Percentiles rank a stretch among this genome's conserved stretches.
phyloP scores from a whole-genome alignment of 2,797 vertebrate species.

The Sciaenops ocellatus region DNA sequence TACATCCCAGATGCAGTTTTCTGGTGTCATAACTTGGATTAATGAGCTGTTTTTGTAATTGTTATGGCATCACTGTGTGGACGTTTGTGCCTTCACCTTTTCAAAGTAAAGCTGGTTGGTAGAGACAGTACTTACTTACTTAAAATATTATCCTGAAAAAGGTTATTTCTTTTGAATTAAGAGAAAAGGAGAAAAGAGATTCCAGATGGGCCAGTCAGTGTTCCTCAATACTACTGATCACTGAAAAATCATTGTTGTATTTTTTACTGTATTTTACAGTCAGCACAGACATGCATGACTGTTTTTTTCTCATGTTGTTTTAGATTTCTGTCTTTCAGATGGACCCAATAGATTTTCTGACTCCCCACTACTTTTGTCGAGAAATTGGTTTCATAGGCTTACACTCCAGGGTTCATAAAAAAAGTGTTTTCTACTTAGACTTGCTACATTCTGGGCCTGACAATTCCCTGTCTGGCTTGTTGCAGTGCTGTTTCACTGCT shows the following conservation, averaged over 20 bases:
- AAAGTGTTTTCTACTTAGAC: slow-evolving; percentile 50
- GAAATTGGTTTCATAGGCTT: slow-evolving; percentile 43
- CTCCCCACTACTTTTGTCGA: slow-evolving; percentile 21
- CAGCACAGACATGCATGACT: slow-evolving; percentile 22
- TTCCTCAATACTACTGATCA: slow-evolving; percentile 35
- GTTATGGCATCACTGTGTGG: slow-evolving; percentile 17
- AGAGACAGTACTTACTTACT: slow-evolving; percentile 9
- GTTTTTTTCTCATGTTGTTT: slow-evolving; percentile 42
- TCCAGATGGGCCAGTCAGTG: slow-evolving; percentile 55
- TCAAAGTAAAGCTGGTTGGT: slow-evolving; percentile 2
- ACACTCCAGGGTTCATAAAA: slow-evolving; percentile 53
- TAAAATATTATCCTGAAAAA: slow-evolving; percentile 1
- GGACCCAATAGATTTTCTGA: slow-evolving; percentile 42
- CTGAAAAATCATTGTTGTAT: slow-evolving; percentile 41
- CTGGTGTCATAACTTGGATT: slow-evolving; percentile 42
- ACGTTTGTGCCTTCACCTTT: slow-evolving; percentile 23
- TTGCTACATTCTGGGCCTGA: slow-evolving; percentile 35
- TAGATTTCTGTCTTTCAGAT: slow-evolving; percentile 43
- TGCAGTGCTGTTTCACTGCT: slow-evolving; percentile 39
- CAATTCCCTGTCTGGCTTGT: slow-evolving; percentile 46
- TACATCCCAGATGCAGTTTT: slow-evolving; percentile 36
- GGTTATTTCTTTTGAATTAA: slow-evolving; percentile 28
- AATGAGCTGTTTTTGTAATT: slow-evolving; percentile 61
- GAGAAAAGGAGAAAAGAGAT: slow-evolving; percentile 37
- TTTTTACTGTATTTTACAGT: slow-evolving; percentile 1